Conservation (phyloP, 2,113 vertebrate genomes). For the Pristiophorus japonicus region DNA sequence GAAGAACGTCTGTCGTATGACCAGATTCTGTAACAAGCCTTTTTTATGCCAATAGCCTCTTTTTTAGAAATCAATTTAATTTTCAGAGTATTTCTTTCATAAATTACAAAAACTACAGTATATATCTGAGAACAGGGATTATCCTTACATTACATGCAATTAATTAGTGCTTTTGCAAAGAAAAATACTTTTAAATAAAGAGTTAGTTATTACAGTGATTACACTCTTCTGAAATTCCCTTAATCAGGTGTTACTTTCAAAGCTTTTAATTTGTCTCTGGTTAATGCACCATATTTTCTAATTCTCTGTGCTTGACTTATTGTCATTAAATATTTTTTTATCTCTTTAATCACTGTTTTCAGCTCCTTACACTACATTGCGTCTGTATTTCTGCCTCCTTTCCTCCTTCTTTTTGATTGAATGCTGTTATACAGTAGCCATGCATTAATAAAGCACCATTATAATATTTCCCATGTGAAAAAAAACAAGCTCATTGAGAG, state of each 20-base stretch:
- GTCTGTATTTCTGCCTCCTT: neutral
- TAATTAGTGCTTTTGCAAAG: neutral
- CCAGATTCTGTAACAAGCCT: neutral
- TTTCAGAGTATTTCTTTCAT: neutral
- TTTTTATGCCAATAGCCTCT: neutral
- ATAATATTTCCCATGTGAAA: conserved; percentile 41
- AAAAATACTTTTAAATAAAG: neutral
- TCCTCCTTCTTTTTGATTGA: neutral
- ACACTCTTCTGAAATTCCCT: neutral
- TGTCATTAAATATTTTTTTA: neutral
- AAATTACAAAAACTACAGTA: neutral
- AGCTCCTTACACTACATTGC: neutral
- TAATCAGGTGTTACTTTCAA: neutral
- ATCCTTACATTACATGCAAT: neutral
- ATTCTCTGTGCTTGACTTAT: neutral
- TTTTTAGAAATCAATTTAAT: neutral
- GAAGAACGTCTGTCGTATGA: neutral
- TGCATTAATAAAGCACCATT: conserved; percentile 47
- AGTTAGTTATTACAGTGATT: neutral
- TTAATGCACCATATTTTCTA: neutral
- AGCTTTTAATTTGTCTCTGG: neutral
- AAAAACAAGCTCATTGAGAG: conserved; percentile 47
- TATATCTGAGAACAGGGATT: neutral
- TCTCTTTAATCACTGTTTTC: neutral
- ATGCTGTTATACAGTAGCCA: neutral